These are phyloP conservation scores for Liopterus haemorrhoidalis DNA, from an alignment of 2,888 invertebrate genomes.

Conservation along the genomic window DNA sequence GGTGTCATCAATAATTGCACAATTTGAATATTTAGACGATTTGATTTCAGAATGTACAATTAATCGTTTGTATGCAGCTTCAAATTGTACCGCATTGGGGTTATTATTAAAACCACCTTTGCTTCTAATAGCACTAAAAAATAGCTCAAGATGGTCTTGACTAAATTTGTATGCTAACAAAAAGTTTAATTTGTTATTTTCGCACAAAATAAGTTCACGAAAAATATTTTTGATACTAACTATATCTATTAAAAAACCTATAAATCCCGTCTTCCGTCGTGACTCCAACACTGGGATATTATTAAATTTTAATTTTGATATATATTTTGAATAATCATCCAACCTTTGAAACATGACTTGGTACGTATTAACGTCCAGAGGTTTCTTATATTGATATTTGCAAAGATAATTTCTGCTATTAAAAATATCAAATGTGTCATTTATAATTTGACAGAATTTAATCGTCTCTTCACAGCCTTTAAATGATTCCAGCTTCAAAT, in stretches of 20 bases:
- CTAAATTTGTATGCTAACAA: conserved; percentile 1
- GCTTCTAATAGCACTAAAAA: conserved; percentile 4
- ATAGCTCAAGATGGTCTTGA: conserved; percentile 2
- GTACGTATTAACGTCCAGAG: not conserved
- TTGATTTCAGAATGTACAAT: conserved; percentile 7
- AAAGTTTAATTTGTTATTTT: not conserved
- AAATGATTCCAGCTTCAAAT: conserved; percentile 17
- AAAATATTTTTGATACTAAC: not conserved
- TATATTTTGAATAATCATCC: not conserved
- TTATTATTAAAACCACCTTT: conserved; percentile 6
- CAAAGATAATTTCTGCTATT: conserved; percentile 13
- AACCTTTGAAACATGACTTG: not conserved
- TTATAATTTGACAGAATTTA: conserved; percentile 18
- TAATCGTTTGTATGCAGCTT: conserved; percentile 2
- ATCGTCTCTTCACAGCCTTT: conserved; percentile 17
- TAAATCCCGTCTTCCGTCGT: conserved; percentile 3
- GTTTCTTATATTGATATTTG: not conserved
- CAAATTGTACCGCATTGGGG: conserved; percentile 1
- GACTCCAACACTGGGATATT: not conserved
- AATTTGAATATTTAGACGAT: not conserved
- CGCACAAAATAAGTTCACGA: not conserved
- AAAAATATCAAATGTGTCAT: conserved; percentile 21
- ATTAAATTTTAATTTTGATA: conserved; percentile 1
- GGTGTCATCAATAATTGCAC: conserved; percentile 1
- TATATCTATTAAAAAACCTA: conserved; percentile 3